phyloP scores from a whole-genome alignment of 2,113 vertebrate species.

The Corythornis madagascariensis region DNA sequence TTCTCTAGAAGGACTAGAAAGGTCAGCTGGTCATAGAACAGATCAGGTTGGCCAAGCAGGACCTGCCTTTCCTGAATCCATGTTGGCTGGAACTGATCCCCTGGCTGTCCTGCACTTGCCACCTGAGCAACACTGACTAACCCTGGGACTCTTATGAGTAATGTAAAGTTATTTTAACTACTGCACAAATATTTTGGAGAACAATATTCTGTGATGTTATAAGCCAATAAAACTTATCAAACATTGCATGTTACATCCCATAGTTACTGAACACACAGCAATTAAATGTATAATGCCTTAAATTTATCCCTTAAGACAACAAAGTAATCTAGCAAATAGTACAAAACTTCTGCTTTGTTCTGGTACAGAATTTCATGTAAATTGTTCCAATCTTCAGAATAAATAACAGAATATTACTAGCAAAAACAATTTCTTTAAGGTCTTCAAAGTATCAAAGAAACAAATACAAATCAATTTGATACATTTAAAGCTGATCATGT shows the following conservation, averaged over 20 bases:
- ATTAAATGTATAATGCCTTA: neutral
- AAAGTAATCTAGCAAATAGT: neutral
- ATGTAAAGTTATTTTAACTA: neutral
- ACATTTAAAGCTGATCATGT: neutral
- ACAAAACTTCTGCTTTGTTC: neutral
- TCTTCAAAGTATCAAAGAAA: neutral
- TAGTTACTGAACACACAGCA: neutral
- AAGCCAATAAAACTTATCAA: neutral
- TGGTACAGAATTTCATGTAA: neutral
- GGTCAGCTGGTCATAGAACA: too few species aligned
- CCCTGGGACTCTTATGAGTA: neutral
- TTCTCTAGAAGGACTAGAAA: too few species aligned
- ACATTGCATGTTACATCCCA: neutral
- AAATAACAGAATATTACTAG: neutral
- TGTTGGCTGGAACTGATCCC: too few species aligned
- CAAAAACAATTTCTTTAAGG: neutral
- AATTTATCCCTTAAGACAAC: neutral
- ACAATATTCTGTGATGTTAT: neutral
- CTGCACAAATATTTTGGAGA: neutral
- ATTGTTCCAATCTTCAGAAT: neutral
- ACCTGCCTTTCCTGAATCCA: too few species aligned
- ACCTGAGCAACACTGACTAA: neutral
- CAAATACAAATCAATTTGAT: neutral
- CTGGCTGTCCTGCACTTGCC: too few species aligned
- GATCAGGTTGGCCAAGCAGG: too few species aligned